A percentile compares a stretch with the other conserved stretches of the same genome.
These are phyloP conservation scores for Cyrtorhinus lividipennis DNA, from an alignment of 1,140 invertebrate species.

Conservation along the genomic window DNA sequence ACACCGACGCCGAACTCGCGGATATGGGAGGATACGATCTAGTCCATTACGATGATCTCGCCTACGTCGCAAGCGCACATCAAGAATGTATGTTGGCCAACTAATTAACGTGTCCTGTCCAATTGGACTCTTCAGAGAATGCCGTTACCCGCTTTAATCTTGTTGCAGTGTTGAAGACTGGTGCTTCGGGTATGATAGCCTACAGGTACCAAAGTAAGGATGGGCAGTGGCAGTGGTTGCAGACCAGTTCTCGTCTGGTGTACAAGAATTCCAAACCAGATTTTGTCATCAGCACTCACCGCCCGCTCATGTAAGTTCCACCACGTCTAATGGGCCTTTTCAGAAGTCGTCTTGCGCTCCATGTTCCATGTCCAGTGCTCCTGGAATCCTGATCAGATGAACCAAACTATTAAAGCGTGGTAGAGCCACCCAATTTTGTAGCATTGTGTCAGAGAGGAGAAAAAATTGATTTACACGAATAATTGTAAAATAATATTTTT, in stretches of 20 bases:
- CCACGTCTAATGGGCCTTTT: conserved; percentile 12
- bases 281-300: conserved; percentile 94
- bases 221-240: conserved; percentile 92
- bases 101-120: too few relatives aligned
- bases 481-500: too few relatives aligned
- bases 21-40: conserved; percentile 92
- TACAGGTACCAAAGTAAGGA: conserved; percentile 92
- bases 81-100: conserved; percentile 95
- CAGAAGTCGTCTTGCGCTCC: not conserved
- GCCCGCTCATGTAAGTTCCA: conserved; percentile 80
- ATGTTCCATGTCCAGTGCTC: too few relatives aligned
- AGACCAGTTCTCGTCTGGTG: conserved; percentile 89
- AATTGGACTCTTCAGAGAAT: too few relatives aligned
- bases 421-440: too few relatives aligned
- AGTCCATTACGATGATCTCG: conserved; percentile 92
- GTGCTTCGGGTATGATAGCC: conserved; percentile 94
- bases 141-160: too few relatives aligned
- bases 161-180: conserved; percentile 84
- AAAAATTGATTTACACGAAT: too few relatives aligned
- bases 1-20: conserved; percentile 78
- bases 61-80: conserved; percentile 95
- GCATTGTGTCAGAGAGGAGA: too few relatives aligned
- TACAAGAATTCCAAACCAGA: conserved; percentile 99
- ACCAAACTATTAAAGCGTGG: too few relatives aligned
- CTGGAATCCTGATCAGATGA: too few relatives aligned